A percentile compares a stretch with the other conserved stretches of the same genome.
phyloP scores from a whole-genome alignment of 2,888 invertebrate genomes.

The Chaetogeoica ovagalla region DNA sequence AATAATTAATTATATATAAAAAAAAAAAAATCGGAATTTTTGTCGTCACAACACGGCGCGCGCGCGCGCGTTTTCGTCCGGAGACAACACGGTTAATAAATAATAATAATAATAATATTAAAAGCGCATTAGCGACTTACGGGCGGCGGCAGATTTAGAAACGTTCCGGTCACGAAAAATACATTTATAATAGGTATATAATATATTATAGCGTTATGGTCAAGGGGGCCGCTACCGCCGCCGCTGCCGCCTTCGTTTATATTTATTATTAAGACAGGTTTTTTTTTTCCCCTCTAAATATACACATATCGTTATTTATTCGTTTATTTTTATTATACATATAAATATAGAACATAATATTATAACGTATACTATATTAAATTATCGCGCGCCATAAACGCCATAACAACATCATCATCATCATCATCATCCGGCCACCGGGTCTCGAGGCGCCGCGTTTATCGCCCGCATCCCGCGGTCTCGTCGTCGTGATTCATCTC shows the following conservation, averaged over 20 bases:
- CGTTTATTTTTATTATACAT: too few relatives aligned
- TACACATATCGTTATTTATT: not conserved
- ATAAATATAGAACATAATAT: too few relatives aligned
- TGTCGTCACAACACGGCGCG: too few relatives aligned
- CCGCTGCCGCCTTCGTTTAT: constrained; percentile 1
- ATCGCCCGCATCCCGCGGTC: constrained; percentile 1
- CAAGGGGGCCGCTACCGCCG: not conserved
- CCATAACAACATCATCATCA: too few relatives aligned
- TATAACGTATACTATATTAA: too few relatives aligned
- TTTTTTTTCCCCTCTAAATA: not conserved
- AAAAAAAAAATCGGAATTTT: not conserved
- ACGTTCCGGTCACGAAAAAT: constrained; percentile 35
- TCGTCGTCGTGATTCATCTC: constrained; percentile 30
- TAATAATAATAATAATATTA: constrained; percentile 9
- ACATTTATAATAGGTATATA: constrained; percentile 28
- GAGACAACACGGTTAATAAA: not conserved
- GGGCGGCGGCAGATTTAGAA: not conserved
- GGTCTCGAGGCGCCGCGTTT: not conserved
- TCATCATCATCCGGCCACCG: not conserved
- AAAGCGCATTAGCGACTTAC: not conserved
- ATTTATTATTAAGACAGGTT: constrained; percentile 15
- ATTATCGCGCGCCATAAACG: too few relatives aligned
- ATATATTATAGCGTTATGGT: not conserved
- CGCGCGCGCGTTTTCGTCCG: not conserved
- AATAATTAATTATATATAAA: not conserved